Percentiles rank a stretch among this genome's conserved stretches.
Evolutionary conservation across 2,888 invertebrate species (phyloP).

Genomic region (Ophion ellenae): DNA sequence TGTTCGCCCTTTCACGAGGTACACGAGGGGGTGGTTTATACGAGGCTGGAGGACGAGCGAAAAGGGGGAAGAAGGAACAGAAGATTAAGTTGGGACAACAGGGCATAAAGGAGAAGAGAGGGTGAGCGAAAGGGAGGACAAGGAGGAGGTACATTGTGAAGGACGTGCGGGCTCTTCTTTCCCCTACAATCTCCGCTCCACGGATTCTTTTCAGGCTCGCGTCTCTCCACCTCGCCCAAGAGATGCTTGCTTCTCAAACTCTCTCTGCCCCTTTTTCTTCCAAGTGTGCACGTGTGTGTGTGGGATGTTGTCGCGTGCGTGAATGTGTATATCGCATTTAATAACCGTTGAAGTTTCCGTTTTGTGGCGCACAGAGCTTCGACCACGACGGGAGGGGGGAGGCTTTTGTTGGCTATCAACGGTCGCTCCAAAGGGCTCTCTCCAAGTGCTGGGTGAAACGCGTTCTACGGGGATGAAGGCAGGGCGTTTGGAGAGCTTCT

Average conservation of each 20-base stretch:
- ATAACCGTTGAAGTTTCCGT: conserved; percentile 71
- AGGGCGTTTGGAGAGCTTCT: conserved; percentile 7
- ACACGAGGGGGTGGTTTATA: conserved; percentile 19
- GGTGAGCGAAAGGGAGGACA: neutral
- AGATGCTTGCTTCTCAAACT: conserved; percentile 42
- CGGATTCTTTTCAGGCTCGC: conserved; percentile 64
- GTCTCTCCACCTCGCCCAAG: conserved; percentile 27
- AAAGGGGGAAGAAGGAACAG: neutral
- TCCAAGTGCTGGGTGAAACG: conserved; percentile 39
- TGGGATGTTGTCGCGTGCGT: neutral
- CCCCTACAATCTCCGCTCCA: conserved; percentile 34
- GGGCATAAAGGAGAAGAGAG: neutral
- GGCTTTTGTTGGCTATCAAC: conserved; percentile 68
- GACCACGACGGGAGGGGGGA: conserved; percentile 20
- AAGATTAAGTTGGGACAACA: conserved; percentile 2
- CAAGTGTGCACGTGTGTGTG: neutral
- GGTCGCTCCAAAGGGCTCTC: conserved; percentile 17
- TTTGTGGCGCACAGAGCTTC: conserved; percentile 52
- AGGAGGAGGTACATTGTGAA: conserved; percentile 30
- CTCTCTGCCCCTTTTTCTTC: conserved; percentile 4
- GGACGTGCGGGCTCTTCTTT: conserved; percentile 1
- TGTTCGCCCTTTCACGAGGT: conserved; percentile 26
- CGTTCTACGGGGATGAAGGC: conserved; percentile 10
- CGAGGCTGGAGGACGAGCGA: neutral
- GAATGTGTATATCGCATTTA: conserved; percentile 64